These are phyloP conservation scores for Cecidostiba fungosa DNA, from an alignment of 2,888 invertebrate genomes.

Conservation along the genomic window DNA sequence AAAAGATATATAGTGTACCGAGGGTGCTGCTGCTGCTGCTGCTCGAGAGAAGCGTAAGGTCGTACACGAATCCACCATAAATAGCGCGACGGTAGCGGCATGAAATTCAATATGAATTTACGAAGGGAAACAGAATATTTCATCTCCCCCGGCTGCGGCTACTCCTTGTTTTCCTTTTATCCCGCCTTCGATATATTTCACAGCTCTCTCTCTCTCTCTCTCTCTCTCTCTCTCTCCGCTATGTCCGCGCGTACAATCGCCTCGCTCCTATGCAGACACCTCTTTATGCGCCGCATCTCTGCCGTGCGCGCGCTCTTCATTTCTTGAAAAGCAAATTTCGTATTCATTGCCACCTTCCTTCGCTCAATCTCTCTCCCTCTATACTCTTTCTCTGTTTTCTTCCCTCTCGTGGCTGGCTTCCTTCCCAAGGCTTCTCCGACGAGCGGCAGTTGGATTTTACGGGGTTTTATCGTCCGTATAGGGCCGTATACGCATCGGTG, in stretches of 20 bases:
- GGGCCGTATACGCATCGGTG: not conserved
- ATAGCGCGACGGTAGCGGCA: conserved; percentile 23
- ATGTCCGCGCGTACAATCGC: not conserved
- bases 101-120: conserved; percentile 63
- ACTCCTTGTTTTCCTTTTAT: conserved; percentile 35
- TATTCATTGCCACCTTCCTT: conserved; percentile 60
- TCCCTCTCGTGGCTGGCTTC: conserved; percentile 29
- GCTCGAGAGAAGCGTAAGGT: conserved; percentile 10
- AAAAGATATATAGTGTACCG: conserved; percentile 38
- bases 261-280: conserved; percentile 24
- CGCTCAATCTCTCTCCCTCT: conserved; percentile 37
- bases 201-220: not conserved
- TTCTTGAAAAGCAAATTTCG: conserved; percentile 57
- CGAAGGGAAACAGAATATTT: conserved; percentile 54
- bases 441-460: conserved; percentile 50
- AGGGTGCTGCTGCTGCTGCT: not conserved
- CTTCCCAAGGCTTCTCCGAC: conserved; percentile 4
- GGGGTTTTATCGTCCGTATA: conserved; percentile 42
- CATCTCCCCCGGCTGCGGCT: conserved; percentile 17
- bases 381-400: conserved; percentile 47
- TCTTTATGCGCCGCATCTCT: not conserved
- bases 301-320: conserved; percentile 27
- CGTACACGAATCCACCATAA: conserved; percentile 38
- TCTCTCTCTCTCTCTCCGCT: not conserved
- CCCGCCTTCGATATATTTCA: conserved; percentile 10